These are phyloP conservation scores for Cavia aperea DNA, from an alignment of 2,113 vertebrate species.

Conservation along the genomic window DNA sequence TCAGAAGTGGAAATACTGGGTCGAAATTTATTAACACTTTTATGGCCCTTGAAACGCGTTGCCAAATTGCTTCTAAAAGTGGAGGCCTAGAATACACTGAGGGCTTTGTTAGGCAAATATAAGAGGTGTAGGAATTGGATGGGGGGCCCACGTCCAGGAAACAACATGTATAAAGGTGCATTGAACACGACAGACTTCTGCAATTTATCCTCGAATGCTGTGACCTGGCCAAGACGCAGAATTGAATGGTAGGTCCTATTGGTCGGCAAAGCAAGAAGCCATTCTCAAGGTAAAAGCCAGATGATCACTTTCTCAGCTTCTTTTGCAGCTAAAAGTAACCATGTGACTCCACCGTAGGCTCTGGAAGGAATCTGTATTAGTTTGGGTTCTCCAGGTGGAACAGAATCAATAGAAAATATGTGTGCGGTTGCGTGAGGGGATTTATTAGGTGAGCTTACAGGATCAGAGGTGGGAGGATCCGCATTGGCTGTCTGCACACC, in stretches of 20 bases:
- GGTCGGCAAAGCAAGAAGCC: constrained; percentile 19
- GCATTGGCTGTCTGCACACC: background rate
- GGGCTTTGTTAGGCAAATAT: constrained; percentile 60
- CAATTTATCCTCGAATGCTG: background rate
- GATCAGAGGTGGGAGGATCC: background rate
- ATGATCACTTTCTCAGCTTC: constrained; percentile 7
- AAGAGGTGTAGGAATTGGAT: constrained; percentile 9
- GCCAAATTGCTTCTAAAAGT: constrained; percentile 61
- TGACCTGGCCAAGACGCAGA: background rate
- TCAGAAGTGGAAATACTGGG: constrained; percentile 64
- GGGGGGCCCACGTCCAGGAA: constrained; percentile 23
- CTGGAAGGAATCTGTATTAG: background rate
- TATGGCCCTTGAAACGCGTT: constrained; percentile 55
- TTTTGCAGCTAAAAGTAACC: constrained; percentile 27
- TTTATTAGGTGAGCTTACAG: background rate
- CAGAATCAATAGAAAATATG: background rate
- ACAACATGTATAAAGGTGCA: background rate
- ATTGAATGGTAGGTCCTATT: background rate
- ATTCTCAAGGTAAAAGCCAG: background rate
- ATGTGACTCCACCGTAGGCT: background rate
- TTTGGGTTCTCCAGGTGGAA: background rate
- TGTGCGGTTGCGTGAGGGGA: background rate
- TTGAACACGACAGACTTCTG: background rate
- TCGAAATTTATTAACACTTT: constrained; percentile 64
- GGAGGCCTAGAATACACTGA: constrained; percentile 52